Percentiles rank a stretch among this genome's conserved stretches.
Evolutionary conservation across 2,888 invertebrate species (phyloP).

Genomic region (Didymodactylos carnosus): DNA sequence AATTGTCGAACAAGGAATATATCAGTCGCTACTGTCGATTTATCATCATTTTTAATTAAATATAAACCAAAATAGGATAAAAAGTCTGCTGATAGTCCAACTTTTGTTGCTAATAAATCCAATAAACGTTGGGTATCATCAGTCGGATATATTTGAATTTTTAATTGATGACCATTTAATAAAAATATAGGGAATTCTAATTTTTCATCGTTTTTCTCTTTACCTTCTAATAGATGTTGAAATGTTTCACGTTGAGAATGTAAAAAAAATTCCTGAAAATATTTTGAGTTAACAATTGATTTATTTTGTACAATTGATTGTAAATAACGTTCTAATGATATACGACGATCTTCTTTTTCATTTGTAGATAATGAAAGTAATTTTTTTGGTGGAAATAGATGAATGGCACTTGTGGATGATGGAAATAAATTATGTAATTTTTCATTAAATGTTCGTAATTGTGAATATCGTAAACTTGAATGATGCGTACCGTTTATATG

Average conservation of each 20-base stretch:
- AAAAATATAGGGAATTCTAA: neutral
- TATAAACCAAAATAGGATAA: neutral
- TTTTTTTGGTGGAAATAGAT: slow-evolving; percentile 76
- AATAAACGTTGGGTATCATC: neutral
- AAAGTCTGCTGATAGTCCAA: neutral
- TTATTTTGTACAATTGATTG: slow-evolving; percentile 39
- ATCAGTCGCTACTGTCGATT: neutral
- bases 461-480: slow-evolving; percentile 76
- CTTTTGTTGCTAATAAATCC: neutral
- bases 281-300: neutral
- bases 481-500: slow-evolving; percentile 89
- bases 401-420: slow-evolving; percentile 39
- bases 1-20: neutral
- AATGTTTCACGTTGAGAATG: neutral
- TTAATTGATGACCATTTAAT: neutral
- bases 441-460: slow-evolving; percentile 69
- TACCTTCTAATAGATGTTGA: neutral
- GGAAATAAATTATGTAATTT: neutral
- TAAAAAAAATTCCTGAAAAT: neutral
- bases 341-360: slow-evolving; percentile 67
- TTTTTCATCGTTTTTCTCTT: neutral
- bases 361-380: slow-evolving; percentile 54
- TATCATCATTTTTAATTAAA: neutral
- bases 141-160: neutral
- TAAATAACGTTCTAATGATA: slow-evolving; percentile 70